Evolutionary conservation across 2,797 vertebrate species (phyloP).

Genomic region (Carapus acus): DNA sequence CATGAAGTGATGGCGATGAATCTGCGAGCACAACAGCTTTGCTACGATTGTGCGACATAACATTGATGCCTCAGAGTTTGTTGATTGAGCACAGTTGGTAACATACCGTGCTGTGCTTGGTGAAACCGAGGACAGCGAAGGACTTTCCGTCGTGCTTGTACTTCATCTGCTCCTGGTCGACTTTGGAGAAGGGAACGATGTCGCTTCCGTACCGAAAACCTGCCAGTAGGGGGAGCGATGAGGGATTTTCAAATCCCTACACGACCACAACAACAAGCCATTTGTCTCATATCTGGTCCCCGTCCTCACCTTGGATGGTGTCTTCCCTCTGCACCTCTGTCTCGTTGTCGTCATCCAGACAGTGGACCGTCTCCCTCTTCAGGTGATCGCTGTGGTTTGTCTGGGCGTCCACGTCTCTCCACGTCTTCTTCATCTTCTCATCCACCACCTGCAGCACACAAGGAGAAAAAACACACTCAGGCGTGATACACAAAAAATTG

Average conservation of each 20-base stretch:
- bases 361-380: constrained; percentile 85
- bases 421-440: constrained; percentile 82
- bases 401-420: constrained; percentile 85
- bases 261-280: background rate
- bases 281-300: no score
- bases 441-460: constrained; percentile 74
- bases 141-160: constrained; percentile 90
- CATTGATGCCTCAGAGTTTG: no score
- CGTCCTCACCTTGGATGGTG: constrained; percentile 87
- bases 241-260: no score
- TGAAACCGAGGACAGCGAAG: constrained; percentile 90
- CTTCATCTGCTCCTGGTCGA: constrained; percentile 97
- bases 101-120: constrained; percentile 78
- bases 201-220: constrained; percentile 95
- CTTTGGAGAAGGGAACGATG: constrained; percentile 94
- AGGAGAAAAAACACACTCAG: background rate
- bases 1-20: constrained; percentile 83
- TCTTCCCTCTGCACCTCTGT: constrained; percentile 88
- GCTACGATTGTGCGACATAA: no score
- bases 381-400: constrained; percentile 78
- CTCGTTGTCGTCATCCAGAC: constrained; percentile 91
- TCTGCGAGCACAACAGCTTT: constrained; percentile 65
- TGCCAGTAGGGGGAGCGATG: constrained; percentile 57
- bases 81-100: background rate
- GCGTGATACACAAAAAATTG: no score